Evolutionary conservation across 1,140 invertebrate genomes (phyloP), one percentile per base, ranked within the genome.

Genomic region (Phymorhynchus buccinoides): DNA sequence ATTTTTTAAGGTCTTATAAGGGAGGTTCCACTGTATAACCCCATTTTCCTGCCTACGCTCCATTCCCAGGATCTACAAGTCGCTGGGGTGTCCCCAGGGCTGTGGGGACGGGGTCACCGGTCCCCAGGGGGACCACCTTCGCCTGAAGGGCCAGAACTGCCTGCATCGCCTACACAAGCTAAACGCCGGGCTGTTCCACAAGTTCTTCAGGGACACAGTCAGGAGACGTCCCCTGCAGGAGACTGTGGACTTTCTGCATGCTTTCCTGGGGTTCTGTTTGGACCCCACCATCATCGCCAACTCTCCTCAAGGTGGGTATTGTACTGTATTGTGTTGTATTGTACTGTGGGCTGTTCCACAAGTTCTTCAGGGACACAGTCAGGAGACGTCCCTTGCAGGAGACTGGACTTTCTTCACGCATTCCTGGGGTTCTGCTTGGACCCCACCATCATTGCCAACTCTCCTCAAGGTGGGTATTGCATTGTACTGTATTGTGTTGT

Each of bases 361-460:
- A 90, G 62, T 98, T 96, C 87, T 93, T 99, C 27, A 95, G 95
- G 85, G 95, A 96, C 71, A 96, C 97, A 93, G 96, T 99, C 0
- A 95, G 95, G 77, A 95, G 95, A 6, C 95, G 96, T 44, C 95
- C 96, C 0, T 93, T 99, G 35, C 94, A 95, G 3, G 97, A 98
- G 80, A 95, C 99, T 18, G 92, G 98, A 99, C 90, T 97, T 99
- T 90, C 96, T 99, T 75, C 99, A 99, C 93, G 95, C 98, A 7
- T 98, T 99, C 89, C 95, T 99, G 62, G 97, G 97, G 30, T 99
- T 98, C 92, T 99, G 99, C 93, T 95, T 97, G 77, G 98, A 99
- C 93, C 96, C 97, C 35, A 95, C 86, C 95, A 96, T 81, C 68
- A 48, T 86, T 73, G 73, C 84, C 52, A 88, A 89, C 80, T 90